phyloP scores from a whole-genome alignment of 2,888 invertebrate genomes.

The Meteorus colon region DNA sequence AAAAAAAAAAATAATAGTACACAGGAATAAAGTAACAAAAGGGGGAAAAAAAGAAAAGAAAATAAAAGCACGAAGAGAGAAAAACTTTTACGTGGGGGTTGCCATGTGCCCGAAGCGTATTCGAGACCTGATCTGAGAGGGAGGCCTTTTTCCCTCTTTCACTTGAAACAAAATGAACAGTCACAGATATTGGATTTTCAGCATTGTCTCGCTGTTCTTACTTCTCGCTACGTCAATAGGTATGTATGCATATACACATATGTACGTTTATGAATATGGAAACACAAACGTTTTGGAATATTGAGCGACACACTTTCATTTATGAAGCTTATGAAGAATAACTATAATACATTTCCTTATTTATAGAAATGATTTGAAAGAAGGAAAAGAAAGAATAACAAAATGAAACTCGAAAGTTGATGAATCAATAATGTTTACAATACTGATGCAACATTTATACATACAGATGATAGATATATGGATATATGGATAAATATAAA shows the following conservation, averaged over 20 bases:
- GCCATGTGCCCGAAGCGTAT: slow-evolving; percentile 44
- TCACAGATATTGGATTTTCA: slow-evolving; percentile 38
- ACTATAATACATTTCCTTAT: neutral
- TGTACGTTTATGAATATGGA: neutral
- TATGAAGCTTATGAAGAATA: slow-evolving; percentile 18
- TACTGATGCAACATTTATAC: neutral
- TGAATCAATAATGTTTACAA: slow-evolving; percentile 4
- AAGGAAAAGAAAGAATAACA: neutral
- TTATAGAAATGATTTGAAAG: neutral
- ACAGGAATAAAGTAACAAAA: slow-evolving; percentile 20
- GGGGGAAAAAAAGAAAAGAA: slow-evolving; percentile 25
- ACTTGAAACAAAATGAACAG: slow-evolving; percentile 38
- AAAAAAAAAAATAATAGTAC: slow-evolving; percentile 43
- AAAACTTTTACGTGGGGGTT: slow-evolving; percentile 32
- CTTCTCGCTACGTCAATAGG: slow-evolving; percentile 40
- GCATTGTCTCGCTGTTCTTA: slow-evolving; percentile 41
- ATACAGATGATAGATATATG: neutral
- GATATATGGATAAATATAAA: too few species aligned
- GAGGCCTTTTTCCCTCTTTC: slow-evolving; percentile 24
- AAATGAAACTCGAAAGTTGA: neutral
- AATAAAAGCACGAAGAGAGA: slow-evolving; percentile 19
- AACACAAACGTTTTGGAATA: slow-evolving; percentile 13
- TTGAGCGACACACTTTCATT: slow-evolving; percentile 35
- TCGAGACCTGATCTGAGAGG: slow-evolving; percentile 36
- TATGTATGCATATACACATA: slow-evolving; percentile 33